phyloP scores from a whole-genome alignment of 2,888 invertebrate species.

The Pteria penguin region DNA sequence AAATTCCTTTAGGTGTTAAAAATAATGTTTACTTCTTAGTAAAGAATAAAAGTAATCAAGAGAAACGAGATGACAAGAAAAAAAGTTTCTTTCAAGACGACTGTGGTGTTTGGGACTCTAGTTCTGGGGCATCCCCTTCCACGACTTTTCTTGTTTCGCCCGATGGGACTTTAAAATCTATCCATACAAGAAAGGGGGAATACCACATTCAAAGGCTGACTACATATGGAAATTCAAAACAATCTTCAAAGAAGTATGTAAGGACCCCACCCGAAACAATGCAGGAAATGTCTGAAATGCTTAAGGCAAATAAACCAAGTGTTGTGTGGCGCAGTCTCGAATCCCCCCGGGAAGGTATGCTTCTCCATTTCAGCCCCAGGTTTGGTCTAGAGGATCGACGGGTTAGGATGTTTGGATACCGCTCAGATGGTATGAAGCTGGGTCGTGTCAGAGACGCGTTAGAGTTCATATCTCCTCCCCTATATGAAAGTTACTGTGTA shows the following conservation, averaged over 20 bases:
- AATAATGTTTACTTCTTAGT: constrained; percentile 7
- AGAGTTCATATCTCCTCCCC: background rate
- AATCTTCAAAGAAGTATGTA: no score
- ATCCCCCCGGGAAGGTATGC: no score
- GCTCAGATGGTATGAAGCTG: background rate
- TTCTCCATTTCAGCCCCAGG: background rate
- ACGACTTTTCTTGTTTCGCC: background rate
- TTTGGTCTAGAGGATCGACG: background rate
- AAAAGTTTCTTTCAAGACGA: constrained; percentile 9
- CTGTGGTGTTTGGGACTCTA: constrained; percentile 12
- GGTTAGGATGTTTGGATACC: background rate
- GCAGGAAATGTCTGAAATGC: no score
- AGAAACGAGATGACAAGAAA: background rate
- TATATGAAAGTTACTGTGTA: background rate
- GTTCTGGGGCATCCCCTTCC: background rate
- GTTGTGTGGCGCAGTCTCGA: background rate
- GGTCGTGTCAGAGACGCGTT: background rate
- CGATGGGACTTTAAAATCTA: background rate
- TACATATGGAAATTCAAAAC: background rate
- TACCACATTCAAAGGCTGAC: background rate
- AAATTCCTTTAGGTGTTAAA: constrained; percentile 6
- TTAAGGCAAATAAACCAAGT: no score
- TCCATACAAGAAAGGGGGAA: background rate
- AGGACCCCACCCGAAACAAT: background rate
- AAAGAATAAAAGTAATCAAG: background rate